These are phyloP conservation scores for Antennarius maculatus DNA, from an alignment of 2,797 vertebrate species.

Conservation along the genomic window DNA sequence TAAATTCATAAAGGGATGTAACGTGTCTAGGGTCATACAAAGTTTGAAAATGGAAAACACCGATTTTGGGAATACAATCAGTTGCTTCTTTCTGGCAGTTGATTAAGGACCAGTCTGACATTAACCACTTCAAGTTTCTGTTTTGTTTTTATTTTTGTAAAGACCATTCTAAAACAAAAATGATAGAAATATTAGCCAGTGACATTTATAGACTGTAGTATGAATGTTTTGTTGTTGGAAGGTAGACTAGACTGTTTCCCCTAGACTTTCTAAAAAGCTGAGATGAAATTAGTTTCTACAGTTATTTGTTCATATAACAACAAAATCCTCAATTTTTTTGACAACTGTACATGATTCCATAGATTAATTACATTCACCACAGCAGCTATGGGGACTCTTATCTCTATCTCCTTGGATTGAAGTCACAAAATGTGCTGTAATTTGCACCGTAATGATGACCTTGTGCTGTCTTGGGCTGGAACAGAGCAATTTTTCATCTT, in stretches of 20 bases:
- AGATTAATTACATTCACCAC: conserved; percentile 38
- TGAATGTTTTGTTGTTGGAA: too few relatives aligned
- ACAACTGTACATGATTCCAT: conserved; percentile 38
- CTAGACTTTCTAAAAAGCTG: neutral
- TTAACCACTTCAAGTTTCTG: neutral
- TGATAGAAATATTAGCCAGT: neutral
- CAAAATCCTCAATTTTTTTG: conserved; percentile 39
- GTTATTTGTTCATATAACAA: neutral
- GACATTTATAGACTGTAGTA: neutral
- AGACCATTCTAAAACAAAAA: neutral
- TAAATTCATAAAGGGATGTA: too few relatives aligned
- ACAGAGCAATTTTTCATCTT: conserved; percentile 60
- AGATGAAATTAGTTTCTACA: too few relatives aligned
- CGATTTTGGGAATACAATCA: too few relatives aligned
- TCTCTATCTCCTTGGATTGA: conserved; percentile 48
- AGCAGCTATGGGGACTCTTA: conserved; percentile 29
- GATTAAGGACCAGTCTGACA: neutral
- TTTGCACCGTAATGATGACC: conserved; percentile 62
- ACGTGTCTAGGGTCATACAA: too few relatives aligned
- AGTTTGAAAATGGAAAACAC: too few relatives aligned
- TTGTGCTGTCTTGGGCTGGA: conserved; percentile 53
- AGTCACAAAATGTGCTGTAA: conserved; percentile 39
- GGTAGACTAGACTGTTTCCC: neutral
- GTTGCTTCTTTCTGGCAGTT: too few relatives aligned
- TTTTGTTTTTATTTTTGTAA: neutral